Percentiles rank a stretch among this genome's conserved stretches.
Evolutionary conservation across 2,888 invertebrate genomes (phyloP).

Genomic region (Macaria liturata): DNA sequence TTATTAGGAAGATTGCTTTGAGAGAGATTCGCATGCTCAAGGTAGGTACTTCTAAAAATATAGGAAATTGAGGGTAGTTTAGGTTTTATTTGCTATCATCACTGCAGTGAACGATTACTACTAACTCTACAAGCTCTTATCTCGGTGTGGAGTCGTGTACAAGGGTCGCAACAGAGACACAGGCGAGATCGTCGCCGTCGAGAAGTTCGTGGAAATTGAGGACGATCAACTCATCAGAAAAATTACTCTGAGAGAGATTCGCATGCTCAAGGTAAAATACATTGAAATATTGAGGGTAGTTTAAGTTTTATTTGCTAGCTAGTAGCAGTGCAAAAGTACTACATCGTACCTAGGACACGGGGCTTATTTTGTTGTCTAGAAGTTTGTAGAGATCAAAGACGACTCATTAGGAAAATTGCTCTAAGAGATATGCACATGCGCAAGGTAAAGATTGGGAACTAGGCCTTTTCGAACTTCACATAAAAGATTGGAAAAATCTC

Average conservation of each 20-base stretch:
- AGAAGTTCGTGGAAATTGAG: conserved; percentile 98
- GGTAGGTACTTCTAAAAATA: conserved; percentile 79
- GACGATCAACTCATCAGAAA: conserved; percentile 98
- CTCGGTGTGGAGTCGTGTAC: conserved; percentile 97
- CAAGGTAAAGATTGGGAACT: too few species aligned
- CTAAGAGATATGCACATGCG: conserved; percentile 94
- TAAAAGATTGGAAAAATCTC: too few species aligned
- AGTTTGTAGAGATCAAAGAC: conserved; percentile 98
- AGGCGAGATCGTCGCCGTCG: conserved; percentile 97
- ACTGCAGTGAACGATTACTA: conserved; percentile 97
- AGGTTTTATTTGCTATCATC: conserved; percentile 88
- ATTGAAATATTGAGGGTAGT: too few species aligned
- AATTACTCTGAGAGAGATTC: conserved; percentile 96
- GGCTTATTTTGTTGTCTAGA: conserved; percentile 97
- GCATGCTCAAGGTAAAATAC: conserved; percentile 92
- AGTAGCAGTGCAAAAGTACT: conserved; percentile 94
- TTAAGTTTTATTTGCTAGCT: conserved; percentile 57
- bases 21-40: conserved; percentile 97
- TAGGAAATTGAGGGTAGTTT: too few species aligned
- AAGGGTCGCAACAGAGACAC: conserved; percentile 98
- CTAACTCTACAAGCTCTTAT: conserved; percentile 96
- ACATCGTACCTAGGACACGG: conserved; percentile 96
- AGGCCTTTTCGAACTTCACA: too few species aligned
- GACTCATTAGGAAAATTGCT: conserved; percentile 97
- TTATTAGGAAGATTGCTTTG: conserved; percentile 97